These are phyloP conservation scores for Timema podura DNA, from an alignment of 2,888 invertebrate genomes.

Conservation along the genomic window DNA sequence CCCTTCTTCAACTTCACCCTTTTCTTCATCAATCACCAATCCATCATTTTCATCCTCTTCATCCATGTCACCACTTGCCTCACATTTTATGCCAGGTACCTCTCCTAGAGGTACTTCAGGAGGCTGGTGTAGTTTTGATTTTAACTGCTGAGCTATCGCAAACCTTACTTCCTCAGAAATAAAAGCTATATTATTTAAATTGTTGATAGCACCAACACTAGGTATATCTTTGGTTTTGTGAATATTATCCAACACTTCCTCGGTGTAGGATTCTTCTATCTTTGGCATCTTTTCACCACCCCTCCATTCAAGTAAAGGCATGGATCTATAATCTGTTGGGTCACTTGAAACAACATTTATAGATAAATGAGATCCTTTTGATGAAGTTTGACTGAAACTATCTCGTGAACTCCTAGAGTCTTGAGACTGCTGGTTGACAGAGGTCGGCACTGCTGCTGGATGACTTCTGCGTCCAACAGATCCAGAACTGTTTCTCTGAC, in stretches of 20 bases:
- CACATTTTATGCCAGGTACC: slow-evolving; percentile 39
- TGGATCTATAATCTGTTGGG: not conserved
- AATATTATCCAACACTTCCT: slow-evolving; percentile 22
- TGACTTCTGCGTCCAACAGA: slow-evolving; percentile 47
- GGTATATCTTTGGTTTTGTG: slow-evolving; percentile 29
- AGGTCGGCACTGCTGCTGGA: not conserved
- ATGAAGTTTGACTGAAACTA: not conserved
- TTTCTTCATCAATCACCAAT: slow-evolving; percentile 64
- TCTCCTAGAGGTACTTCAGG: slow-evolving; percentile 40
- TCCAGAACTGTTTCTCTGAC: slow-evolving; percentile 59
- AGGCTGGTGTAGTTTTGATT: slow-evolving; percentile 41
- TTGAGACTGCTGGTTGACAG: not conserved
- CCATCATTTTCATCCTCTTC: slow-evolving; percentile 54
- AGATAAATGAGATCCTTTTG: not conserved
- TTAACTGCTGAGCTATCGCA: slow-evolving; percentile 75
- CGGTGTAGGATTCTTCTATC: slow-evolving; percentile 28
- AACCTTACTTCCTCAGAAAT: slow-evolving; percentile 68
- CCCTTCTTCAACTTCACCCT: slow-evolving; percentile 48
- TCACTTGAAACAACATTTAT: not conserved
- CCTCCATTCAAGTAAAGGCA: too few relatives aligned
- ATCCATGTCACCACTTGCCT: slow-evolving; percentile 46
- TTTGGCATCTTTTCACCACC: not conserved
- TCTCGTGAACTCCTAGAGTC: slow-evolving; percentile 7
- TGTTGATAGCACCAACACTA: slow-evolving; percentile 24
- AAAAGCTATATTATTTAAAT: slow-evolving; percentile 26